These are phyloP conservation scores for Ellobius talpinus DNA, from an alignment of 2,113 vertebrate species.

Conservation along the genomic window DNA sequence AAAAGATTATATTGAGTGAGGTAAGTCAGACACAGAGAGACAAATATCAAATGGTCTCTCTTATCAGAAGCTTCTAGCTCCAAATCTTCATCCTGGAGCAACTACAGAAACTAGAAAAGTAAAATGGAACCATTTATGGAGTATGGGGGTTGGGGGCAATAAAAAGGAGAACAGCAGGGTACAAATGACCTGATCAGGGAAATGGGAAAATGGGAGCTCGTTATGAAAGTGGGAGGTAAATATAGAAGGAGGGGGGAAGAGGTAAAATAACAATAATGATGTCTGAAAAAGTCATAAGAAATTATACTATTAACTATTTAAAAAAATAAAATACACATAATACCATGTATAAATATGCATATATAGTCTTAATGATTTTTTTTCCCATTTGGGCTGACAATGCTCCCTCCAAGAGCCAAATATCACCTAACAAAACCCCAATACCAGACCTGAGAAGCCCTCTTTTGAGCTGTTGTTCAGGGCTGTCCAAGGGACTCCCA, in stretches of 20 bases:
- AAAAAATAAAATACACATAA: not conserved
- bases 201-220: not conserved
- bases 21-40: not conserved
- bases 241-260: not conserved
- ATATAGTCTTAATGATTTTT: not conserved
- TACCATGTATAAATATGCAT: not conserved
- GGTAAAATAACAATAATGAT: not conserved
- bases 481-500: not conserved
- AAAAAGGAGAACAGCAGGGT: not conserved
- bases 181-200: not conserved
- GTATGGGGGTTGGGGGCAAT: not conserved
- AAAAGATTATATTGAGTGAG: not conserved
- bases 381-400: not conserved
- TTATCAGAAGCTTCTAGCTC: not conserved
- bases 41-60: not conserved
- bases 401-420: not conserved
- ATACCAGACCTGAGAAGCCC: not conserved
- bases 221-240: not conserved
- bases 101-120: not conserved
- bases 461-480: not conserved
- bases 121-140: not conserved
- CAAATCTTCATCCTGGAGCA: not conserved
- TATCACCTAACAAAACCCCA: not conserved
- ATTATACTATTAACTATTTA: not conserved
- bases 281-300: not conserved